Conservation (phyloP, 2,888 invertebrate species). For the Torymus tubicola region DNA sequence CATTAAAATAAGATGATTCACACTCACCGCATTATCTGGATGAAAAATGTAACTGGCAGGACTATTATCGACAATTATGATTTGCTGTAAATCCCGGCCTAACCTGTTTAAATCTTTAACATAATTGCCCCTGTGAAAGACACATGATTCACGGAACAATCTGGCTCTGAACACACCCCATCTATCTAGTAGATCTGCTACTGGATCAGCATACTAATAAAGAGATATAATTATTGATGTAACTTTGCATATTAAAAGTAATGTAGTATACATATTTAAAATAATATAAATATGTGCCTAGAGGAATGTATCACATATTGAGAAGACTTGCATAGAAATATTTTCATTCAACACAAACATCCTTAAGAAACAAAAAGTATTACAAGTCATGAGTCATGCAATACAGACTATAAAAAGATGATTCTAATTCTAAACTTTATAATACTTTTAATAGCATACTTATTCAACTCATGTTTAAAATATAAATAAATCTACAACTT, state of each 20-base stretch:
- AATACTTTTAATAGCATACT: too few relatives aligned
- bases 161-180: conserved; percentile 98
- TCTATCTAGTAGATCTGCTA: conserved; percentile 97
- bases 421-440: too few relatives aligned
- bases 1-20: conserved; percentile 6
- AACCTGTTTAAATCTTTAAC: conserved; percentile 99
- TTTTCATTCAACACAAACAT: neutral
- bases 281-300: conserved; percentile 19
- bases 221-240: conserved; percentile 25
- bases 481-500: too few relatives aligned
- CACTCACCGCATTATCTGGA: conserved; percentile 98
- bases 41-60: conserved; percentile 99
- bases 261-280: neutral
- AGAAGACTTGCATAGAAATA: conserved; percentile 8
- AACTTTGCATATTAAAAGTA: neutral
- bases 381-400: conserved; percentile 20
- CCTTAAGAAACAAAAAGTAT: conserved; percentile 22
- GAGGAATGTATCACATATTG: conserved; percentile 26
- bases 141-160: conserved; percentile 99
- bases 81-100: conserved; percentile 96
- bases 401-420: neutral
- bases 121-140: conserved; percentile 99
- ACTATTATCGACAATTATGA: conserved; percentile 99
- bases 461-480: too few relatives aligned
- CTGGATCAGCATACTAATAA: conserved; percentile 97